Base-by-base conservation (phyloP, 1,140 invertebrate species). In the Macrobrachium rosenbergii region DNA sequence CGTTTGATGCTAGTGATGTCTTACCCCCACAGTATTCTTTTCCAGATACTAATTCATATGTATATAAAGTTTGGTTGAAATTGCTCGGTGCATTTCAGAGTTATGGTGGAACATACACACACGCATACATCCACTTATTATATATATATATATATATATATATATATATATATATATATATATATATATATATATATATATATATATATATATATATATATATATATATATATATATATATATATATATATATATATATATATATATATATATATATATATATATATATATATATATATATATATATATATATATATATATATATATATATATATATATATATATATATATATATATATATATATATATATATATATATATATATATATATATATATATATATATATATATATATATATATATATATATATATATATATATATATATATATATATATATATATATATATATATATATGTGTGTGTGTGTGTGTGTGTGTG, bases 141-240 rank as follows among this genome's bases (percentile, higher is more conserved):
- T 7, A 64, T 64, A 64, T 64, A 5, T 64, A 64, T 64, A 1
- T 64, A 64, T 64, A 64, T 64, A 64, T 64, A 16, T 64, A 64
- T 64, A 64, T 19, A 64, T 64, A 64, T 64, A 64, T 64, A 64
- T 64, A 64, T 64, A 64, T 64, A 64, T 64, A 64, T 64, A 64
- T 64, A 64, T 16, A 19, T 64, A 64, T 64, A 64, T 64, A 64
- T 64, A 64, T 64, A 64, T 64, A 64, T 14, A 63, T 63, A 63
- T 63, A 63, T 63, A 63, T 63, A 63, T 63, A 63, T 63, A 63
- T 63, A 63, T 63, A 63, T 63, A 63, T 63, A 63, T 63, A 63
- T 2, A 5, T 63, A 63, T 63, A 5, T 63, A 63, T 63, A 63
- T 37, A 2, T 63, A n/a, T 63, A n/a, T 63, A n/a, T 63, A n/a